phyloP scores from a whole-genome alignment of 2,113 vertebrate species.

The Cephalopterus ornatus region DNA sequence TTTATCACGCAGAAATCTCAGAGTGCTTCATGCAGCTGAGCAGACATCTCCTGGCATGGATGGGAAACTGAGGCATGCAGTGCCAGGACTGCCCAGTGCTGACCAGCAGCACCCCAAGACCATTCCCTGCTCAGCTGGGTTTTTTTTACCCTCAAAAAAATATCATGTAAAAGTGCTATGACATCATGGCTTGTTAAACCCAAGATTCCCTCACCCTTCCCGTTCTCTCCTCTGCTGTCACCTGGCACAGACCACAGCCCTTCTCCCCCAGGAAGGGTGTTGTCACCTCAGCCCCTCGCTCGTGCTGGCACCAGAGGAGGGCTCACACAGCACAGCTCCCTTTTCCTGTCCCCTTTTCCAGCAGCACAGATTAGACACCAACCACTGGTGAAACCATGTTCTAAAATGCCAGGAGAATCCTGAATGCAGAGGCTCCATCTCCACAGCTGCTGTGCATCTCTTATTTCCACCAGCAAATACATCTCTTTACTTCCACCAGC shows the following conservation, averaged over 20 bases:
- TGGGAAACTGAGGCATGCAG: neutral
- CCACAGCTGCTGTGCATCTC: neutral
- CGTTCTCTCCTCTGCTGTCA: neutral
- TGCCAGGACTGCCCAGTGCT: fast-evolving
- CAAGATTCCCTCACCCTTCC: neutral
- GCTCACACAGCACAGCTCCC: neutral
- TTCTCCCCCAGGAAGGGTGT: neutral
- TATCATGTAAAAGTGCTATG: neutral
- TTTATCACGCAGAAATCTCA: neutral
- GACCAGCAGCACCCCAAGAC: fast-evolving
- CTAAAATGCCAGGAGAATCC: neutral
- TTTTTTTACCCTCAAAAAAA: neutral
- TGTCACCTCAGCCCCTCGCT: neutral
- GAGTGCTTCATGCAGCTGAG: fast-evolving
- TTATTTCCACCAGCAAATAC: neutral
- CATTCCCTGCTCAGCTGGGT: fast-evolving
- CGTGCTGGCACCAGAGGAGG: neutral
- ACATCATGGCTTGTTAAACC: neutral
- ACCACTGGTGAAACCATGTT: neutral
- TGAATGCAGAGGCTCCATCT: neutral
- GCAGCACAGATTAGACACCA: neutral
- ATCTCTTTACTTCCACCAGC: neutral
- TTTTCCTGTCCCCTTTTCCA: neutral
- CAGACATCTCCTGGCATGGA: neutral
- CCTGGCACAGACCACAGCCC: neutral